A percentile compares a stretch with the other conserved stretches of the same genome.
phyloP scores from a whole-genome alignment of 2,888 invertebrate genomes.

The Copidosoma aretas region DNA sequence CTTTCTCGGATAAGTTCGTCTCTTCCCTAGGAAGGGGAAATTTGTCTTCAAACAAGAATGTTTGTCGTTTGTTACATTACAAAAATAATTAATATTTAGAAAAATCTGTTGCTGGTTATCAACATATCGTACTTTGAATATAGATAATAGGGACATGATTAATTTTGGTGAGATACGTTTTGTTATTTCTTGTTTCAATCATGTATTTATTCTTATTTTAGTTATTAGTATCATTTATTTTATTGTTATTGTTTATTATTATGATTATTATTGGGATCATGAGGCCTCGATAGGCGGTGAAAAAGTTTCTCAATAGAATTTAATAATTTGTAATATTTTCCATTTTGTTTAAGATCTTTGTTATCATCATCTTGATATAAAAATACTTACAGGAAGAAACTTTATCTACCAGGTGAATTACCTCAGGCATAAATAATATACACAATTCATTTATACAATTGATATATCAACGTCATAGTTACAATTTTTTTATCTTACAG shows the following conservation, averaged over 20 bases:
- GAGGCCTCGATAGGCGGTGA: constrained; percentile 18
- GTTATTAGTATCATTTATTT: too few species aligned
- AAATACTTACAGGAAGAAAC: constrained; percentile 26
- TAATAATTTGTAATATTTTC: constrained; percentile 14
- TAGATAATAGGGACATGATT: constrained; percentile 13
- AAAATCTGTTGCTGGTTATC: constrained; percentile 7
- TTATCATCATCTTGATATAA: constrained; percentile 22
- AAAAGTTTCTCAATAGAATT: constrained; percentile 27
- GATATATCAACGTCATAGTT: constrained; percentile 35
- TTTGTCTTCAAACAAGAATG: constrained; percentile 15
- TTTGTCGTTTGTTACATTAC: constrained; percentile 19
- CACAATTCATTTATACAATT: constrained; percentile 40
- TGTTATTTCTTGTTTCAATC: not conserved
- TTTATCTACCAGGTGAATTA: constrained; percentile 16
- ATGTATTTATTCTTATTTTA: too few species aligned
- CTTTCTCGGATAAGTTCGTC: constrained; percentile 7
- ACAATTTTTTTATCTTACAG: constrained; percentile 40
- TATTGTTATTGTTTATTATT: not conserved
- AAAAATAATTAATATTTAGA: constrained; percentile 26
- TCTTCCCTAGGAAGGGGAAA: not conserved
- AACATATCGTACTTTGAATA: not conserved
- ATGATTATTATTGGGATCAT: constrained; percentile 14
- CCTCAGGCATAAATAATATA: constrained; percentile 33
- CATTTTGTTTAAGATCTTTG: constrained; percentile 1
- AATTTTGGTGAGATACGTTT: not conserved